Percentiles rank a stretch among this genome's conserved stretches.
Evolutionary conservation across 1,140 invertebrate genomes (phyloP).

Genomic region (Drosophila kikkawai): DNA sequence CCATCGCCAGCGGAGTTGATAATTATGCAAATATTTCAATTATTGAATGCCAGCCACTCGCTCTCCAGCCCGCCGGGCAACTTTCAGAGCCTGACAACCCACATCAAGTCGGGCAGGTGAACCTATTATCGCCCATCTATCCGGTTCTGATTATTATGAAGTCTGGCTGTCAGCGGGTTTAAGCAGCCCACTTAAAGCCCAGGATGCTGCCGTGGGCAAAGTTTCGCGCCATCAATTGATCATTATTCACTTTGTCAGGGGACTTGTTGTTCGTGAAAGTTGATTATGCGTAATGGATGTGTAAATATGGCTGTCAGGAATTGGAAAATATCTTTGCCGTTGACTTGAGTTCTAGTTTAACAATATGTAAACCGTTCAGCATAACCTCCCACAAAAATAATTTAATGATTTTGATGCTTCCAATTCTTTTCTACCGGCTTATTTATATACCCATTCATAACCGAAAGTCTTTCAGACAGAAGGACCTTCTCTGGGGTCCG

Average conservation of each 20-base stretch:
- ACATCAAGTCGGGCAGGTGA: conserved; percentile 57
- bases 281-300: conserved; percentile 23
- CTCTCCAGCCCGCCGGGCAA: conserved; percentile 22
- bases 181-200: conserved; percentile 57
- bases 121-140: conserved; percentile 60
- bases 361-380: background rate
- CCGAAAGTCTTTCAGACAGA: too few species aligned
- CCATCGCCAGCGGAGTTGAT: conserved; percentile 39
- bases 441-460: too few species aligned
- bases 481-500: too few species aligned
- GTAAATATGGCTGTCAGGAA: conserved; percentile 19
- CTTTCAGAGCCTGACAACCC: conserved; percentile 44
- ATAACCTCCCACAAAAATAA: background rate
- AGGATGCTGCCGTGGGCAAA: conserved; percentile 28
- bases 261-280: conserved; percentile 10
- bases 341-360: background rate
- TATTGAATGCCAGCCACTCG: conserved; percentile 53
- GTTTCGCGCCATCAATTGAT: conserved; percentile 62
- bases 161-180: conserved; percentile 47
- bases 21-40: conserved; percentile 78
- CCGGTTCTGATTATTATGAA: conserved; percentile 68
- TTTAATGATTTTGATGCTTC: background rate
- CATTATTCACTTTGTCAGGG: conserved; percentile 55
- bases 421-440: too few species aligned
- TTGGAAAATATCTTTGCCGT: background rate